A percentile compares a stretch with the other conserved stretches of the same genome.
These are phyloP conservation scores for Hedychridium roseum DNA, from an alignment of 2,888 invertebrate genomes.

Conservation along the genomic window DNA sequence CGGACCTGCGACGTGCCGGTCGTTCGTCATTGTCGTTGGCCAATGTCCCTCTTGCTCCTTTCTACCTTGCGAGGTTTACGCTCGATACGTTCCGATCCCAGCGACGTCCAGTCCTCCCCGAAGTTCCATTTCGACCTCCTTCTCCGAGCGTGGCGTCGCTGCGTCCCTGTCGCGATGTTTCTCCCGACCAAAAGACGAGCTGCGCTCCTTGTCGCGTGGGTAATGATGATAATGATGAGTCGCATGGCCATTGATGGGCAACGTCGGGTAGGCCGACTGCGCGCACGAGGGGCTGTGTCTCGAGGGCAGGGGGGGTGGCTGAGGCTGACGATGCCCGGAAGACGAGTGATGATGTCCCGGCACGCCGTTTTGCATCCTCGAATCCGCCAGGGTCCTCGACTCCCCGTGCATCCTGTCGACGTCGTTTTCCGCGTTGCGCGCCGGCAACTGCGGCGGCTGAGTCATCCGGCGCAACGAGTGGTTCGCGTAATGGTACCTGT, in stretches of 20 bases:
- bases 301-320: constrained; percentile 44
- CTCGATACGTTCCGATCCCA: constrained; percentile 39
- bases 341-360: constrained; percentile 27
- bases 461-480: constrained; percentile 40
- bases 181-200: constrained; percentile 21
- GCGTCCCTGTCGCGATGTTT: constrained; percentile 26
- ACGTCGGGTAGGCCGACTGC: constrained; percentile 53
- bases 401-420: constrained; percentile 27
- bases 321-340: constrained; percentile 18
- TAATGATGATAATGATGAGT: constrained; percentile 54
- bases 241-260: constrained; percentile 56
- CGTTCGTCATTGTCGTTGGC: too few relatives aligned
- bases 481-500: constrained; percentile 40
- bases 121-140: constrained; percentile 40
- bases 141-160: constrained; percentile 7
- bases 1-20: too few relatives aligned
- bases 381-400: constrained; percentile 12
- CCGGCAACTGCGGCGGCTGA: constrained; percentile 23
- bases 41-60: too few relatives aligned
- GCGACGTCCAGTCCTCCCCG: constrained; percentile 35
- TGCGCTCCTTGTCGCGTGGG: constrained; percentile 41
- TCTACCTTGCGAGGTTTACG: too few relatives aligned
- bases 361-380: constrained; percentile 30
- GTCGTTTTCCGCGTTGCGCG: constrained; percentile 20
- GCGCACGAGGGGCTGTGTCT: constrained; percentile 38